Evolutionary conservation across 2,113 vertebrate genomes (phyloP).

Genomic region (Ifrita kowaldi): DNA sequence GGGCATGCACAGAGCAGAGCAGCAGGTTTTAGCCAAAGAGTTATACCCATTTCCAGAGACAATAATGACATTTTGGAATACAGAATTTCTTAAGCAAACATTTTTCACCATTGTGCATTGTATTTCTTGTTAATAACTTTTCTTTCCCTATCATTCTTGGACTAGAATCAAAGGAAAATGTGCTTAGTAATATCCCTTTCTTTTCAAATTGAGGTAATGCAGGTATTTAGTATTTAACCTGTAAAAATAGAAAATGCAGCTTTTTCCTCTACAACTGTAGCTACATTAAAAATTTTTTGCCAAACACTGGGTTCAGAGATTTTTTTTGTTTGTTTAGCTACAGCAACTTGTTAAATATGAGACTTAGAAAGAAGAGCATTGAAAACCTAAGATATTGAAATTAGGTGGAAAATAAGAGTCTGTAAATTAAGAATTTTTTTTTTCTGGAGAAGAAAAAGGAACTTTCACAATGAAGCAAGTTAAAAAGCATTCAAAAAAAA

Average conservation of each 20-base stretch:
- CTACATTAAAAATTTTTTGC: not conserved
- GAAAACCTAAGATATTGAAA: not conserved
- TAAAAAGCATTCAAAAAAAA: not conserved
- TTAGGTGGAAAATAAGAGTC: not conserved
- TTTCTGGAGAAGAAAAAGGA: not conserved
- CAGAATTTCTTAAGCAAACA: conserved; percentile 7
- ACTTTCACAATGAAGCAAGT: not conserved
- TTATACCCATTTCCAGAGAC: not conserved
- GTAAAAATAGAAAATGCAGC: not conserved
- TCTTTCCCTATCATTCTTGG: not conserved
- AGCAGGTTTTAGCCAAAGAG: not conserved
- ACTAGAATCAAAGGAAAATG: not conserved
- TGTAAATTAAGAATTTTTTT: not conserved
- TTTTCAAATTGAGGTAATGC: not conserved
- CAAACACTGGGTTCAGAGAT: not conserved
- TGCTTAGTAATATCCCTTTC: not conserved
- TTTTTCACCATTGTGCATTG: conserved; percentile 19
- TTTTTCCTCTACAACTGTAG: not conserved
- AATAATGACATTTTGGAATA: not conserved
- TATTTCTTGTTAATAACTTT: not conserved
- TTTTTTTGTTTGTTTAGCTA: not conserved
- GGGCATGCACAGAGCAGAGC: not conserved
- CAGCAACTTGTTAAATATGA: not conserved
- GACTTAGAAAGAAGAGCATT: not conserved
- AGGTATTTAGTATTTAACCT: not conserved